phyloP scores from a whole-genome alignment of 2,797 vertebrate species.

The Poecilia picta region DNA sequence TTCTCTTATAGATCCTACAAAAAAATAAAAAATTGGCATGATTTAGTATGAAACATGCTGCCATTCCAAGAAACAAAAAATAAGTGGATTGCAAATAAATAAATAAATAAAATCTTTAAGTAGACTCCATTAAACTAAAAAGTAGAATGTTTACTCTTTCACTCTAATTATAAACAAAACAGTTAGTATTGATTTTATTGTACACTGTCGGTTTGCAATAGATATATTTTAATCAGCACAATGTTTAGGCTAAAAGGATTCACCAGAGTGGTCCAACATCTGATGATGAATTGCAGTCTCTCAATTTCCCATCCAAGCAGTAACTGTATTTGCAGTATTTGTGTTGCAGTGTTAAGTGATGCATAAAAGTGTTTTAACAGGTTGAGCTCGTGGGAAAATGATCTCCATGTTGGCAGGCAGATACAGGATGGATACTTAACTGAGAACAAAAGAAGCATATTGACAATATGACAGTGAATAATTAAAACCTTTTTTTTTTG shows the following conservation, averaged over 20 bases:
- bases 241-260: constrained; percentile 20
- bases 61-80: background rate
- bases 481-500: constrained; percentile 41
- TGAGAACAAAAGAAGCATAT: constrained; percentile 23
- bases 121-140: background rate
- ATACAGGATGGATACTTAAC: constrained; percentile 23
- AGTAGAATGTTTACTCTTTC: background rate
- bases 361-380: constrained; percentile 40
- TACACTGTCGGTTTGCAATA: constrained; percentile 7
- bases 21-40: background rate
- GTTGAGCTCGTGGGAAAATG: constrained; percentile 45
- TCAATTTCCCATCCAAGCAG: constrained; percentile 32
- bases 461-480: constrained; percentile 48
- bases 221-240: constrained; percentile 6
- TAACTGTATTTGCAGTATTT: constrained; percentile 57
- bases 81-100: background rate
- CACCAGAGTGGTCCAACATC: constrained; percentile 13
- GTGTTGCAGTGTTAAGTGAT: constrained; percentile 31
- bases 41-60: background rate
- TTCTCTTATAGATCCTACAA: background rate
- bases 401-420: constrained; percentile 26
- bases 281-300: constrained; percentile 48
- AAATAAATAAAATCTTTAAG: background rate
- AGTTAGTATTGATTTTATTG: background rate
- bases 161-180: background rate